phyloP scores from a whole-genome alignment of 2,888 invertebrate species.

The Onchidella celtica region DNA sequence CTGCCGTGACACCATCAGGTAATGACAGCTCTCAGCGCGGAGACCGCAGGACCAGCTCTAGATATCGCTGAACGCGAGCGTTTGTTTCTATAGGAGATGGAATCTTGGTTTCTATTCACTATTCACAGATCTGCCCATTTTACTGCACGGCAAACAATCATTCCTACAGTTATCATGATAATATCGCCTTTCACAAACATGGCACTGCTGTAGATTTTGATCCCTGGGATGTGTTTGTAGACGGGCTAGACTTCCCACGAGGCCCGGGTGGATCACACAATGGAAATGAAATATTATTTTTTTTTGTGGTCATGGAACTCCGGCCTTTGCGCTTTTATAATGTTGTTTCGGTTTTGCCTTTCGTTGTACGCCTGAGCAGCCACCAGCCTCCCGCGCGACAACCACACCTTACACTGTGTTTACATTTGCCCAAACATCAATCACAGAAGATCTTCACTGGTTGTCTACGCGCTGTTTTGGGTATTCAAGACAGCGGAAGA shows the following conservation, averaged over 20 bases:
- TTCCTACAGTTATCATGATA: background rate
- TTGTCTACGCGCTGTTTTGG: background rate
- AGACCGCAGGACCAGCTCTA: too few species aligned
- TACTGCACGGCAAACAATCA: background rate
- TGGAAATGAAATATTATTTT: conserved; percentile 42
- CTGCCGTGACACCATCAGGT: too few species aligned
- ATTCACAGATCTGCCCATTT: conserved; percentile 16
- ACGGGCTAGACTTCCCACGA: background rate
- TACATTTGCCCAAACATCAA: conserved; percentile 20
- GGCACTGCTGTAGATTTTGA: too few species aligned
- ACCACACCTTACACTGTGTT: conserved; percentile 13
- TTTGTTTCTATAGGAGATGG: background rate
- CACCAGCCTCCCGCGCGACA: conserved; percentile 3
- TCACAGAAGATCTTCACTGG: conserved; percentile 2
- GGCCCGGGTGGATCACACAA: background rate
- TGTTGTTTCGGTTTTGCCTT: background rate
- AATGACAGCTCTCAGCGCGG: too few species aligned
- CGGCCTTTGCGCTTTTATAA: background rate
- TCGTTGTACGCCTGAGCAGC: background rate
- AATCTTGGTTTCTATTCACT: background rate
- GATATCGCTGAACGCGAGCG: background rate
- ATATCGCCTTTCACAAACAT: background rate
- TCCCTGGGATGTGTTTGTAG: too few species aligned
- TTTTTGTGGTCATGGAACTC: background rate
- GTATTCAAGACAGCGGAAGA: background rate